A percentile compares a stretch with the other conserved stretches of the same genome.
Evolutionary conservation across 2,888 invertebrate genomes (phyloP).

Genomic region (Mechanitis messenoides): DNA sequence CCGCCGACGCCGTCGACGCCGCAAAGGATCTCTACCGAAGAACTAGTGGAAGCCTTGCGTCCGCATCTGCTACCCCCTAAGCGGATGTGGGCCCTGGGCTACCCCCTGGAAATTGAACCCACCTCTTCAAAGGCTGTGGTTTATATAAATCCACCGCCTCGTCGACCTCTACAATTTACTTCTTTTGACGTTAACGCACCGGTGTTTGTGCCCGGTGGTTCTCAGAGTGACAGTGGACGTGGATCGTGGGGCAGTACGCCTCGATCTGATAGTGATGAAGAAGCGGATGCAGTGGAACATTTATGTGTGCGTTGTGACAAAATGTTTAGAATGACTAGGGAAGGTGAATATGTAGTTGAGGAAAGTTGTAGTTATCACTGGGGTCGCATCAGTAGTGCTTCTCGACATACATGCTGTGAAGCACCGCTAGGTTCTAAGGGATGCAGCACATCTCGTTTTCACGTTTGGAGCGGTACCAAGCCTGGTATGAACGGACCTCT

Average conservation of each 20-base stretch:
- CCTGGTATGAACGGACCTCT: slow-evolving; percentile 85
- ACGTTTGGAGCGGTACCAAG: slow-evolving; percentile 86
- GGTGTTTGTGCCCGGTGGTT: slow-evolving; percentile 79
- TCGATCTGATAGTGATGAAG: slow-evolving; percentile 75
- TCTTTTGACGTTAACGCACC: slow-evolving; percentile 81
- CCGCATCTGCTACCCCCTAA: slow-evolving; percentile 79
- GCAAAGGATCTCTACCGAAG: slow-evolving; percentile 74
- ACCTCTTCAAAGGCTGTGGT: slow-evolving; percentile 80
- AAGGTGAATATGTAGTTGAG: slow-evolving; percentile 82
- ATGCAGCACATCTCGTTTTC: slow-evolving; percentile 79
- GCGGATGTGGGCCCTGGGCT: slow-evolving; percentile 81
- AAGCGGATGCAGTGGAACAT: slow-evolving; percentile 76
- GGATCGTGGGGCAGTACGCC: slow-evolving; percentile 75
- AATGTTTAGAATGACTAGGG: slow-evolving; percentile 81
- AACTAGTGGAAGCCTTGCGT: slow-evolving; percentile 75
- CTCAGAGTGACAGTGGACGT: slow-evolving; percentile 73
- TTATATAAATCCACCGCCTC: slow-evolving; percentile 75
- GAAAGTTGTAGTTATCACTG: slow-evolving; percentile 92
- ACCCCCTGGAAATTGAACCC: slow-evolving; percentile 80
- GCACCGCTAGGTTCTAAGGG: slow-evolving; percentile 73
- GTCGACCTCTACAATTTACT: slow-evolving; percentile 54
- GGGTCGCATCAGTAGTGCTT: slow-evolving; percentile 83
- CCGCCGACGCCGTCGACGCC: slow-evolving; percentile 53
- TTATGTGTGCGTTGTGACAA: slow-evolving; percentile 84
- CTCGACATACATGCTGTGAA: slow-evolving; percentile 81